Evolutionary conservation across 2,888 invertebrate genomes (phyloP).

Genomic region (Cheiracanthium punctorium): DNA sequence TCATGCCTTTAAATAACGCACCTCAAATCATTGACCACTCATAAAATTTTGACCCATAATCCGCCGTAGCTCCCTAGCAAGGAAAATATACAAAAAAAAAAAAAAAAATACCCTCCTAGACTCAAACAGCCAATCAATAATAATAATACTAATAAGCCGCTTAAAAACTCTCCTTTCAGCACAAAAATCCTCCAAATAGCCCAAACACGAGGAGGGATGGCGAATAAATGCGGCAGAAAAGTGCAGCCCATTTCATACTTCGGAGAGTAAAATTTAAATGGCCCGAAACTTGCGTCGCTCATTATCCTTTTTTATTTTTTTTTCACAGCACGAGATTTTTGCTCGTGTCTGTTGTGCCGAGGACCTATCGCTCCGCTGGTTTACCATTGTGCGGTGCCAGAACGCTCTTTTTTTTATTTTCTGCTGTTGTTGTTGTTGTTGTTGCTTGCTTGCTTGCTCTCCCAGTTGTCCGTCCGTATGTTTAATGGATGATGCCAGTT

Average conservation of each 20-base stretch:
- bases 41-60: no score
- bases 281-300: conserved; percentile 45
- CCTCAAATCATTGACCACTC: no score
- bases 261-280: conserved; percentile 63
- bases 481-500: conserved; percentile 10
- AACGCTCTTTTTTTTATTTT: no score
- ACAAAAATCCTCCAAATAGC: neutral
- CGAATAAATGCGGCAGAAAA: conserved; percentile 4
- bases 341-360: conserved; percentile 23
- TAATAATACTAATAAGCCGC: no score
- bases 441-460: no score
- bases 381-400: conserved; percentile 46
- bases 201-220: neutral
- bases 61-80: no score
- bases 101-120: no score
- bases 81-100: no score
- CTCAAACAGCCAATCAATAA: no score
- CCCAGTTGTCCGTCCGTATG: neutral
- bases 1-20: no score
- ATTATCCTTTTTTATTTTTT: conserved; percentile 53
- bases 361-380: conserved; percentile 13
- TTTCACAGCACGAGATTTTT: conserved; percentile 53
- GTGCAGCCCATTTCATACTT: conserved; percentile 52
- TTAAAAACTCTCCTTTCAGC: neutral
- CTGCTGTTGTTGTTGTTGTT: no score